Evolutionary conservation across 2,797 vertebrate genomes (phyloP), one percentile per base, ranked within the genome.

Genomic region (Lerista edwardsae): DNA sequence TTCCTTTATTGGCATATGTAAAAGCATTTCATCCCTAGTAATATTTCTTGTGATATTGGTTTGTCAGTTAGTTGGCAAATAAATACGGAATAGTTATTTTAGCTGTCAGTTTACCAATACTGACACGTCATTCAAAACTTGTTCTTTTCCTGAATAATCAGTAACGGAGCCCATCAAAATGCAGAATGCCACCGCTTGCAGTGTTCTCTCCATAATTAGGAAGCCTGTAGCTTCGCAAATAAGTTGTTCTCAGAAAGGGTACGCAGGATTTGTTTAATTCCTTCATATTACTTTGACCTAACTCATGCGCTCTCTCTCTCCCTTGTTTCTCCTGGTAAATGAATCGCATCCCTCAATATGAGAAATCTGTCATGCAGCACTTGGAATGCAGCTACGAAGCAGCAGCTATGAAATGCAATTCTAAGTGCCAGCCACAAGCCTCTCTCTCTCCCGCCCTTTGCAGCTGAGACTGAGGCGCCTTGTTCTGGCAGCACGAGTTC

Each of bases 11-110:
- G 91, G 39, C 83, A 87, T 84, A 25, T n/a, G 34, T 84, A 88
- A 92, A 83, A 90, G 79, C 61, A 72, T 90, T 94, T 94, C 25
- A 84, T 89, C 84, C 76, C 74, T 79, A 88, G 71, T 86, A 92
- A 86, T 91, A 86, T 92, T 91, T 93, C 86, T 91, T 88, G 3
- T 86, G 88, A 92, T 94, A 72, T 0, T 80, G 90, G 80, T 95
- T 93, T 89, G 90, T 91, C 88, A 94, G 87, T 74, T 90, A 76
- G 88, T 90, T 95, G 91, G 82, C 89, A 95, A 94, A 95, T 92
- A 94, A 93, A 93, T 89, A 92, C n/a, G 84, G 86, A 88, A 89
- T 73, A 89, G 12, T 72, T 90, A 76, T 87, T 94, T 91, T 86
- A 91, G 75, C 88, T 95, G 86, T 93, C 92, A 92, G 83, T 84